Evolutionary conservation across 1,140 invertebrate genomes (phyloP).

Genomic region (Lepidurus packardi): DNA sequence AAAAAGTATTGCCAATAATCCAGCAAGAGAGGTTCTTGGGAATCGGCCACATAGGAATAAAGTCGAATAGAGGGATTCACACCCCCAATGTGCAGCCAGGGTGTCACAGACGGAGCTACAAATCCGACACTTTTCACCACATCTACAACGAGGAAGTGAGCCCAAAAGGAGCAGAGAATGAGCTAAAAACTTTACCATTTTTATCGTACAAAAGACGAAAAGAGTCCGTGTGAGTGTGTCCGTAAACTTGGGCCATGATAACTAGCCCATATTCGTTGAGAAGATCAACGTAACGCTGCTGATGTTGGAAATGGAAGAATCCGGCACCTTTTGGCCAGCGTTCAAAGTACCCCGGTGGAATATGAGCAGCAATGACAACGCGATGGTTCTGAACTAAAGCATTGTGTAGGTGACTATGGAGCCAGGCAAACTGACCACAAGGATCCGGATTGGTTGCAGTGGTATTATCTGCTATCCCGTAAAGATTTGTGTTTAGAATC

Average conservation of each 20-base stretch:
- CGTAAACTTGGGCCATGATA: slow-evolving; percentile 86
- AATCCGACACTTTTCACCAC: slow-evolving; percentile 35
- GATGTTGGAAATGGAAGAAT: slow-evolving; percentile 53
- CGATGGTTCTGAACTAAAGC: slow-evolving; percentile 32
- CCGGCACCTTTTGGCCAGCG: slow-evolving; percentile 53
- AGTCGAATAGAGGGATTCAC: slow-evolving; percentile 34
- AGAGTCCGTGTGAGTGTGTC: slow-evolving; percentile 83
- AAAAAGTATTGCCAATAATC: slow-evolving; percentile 35
- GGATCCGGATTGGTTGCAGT: slow-evolving; percentile 35
- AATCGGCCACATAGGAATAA: slow-evolving; percentile 27
- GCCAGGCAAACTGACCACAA: slow-evolving; percentile 43
- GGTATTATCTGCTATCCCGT: slow-evolving; percentile 39
- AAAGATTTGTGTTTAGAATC: slow-evolving; percentile 46
- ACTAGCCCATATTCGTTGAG: slow-evolving; percentile 66
- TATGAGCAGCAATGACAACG: slow-evolving; percentile 74
- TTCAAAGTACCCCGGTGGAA: slow-evolving; percentile 79
- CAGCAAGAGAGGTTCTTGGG: not conserved
- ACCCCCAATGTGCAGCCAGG: slow-evolving; percentile 35
- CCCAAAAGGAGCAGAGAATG: not conserved
- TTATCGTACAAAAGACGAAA: slow-evolving; percentile 62
- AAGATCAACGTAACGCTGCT: slow-evolving; percentile 57
- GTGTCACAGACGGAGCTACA: slow-evolving; percentile 34
- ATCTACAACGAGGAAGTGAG: slow-evolving; percentile 23
- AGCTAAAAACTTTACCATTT: slow-evolving; percentile 24
- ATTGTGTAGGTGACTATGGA: slow-evolving; percentile 40